A percentile compares a stretch with the other conserved stretches of the same genome.
Evolutionary conservation across 35 echinoderm and acorn worm genomes (phyloP).

Genomic region (Stichopus chloronotus): DNA sequence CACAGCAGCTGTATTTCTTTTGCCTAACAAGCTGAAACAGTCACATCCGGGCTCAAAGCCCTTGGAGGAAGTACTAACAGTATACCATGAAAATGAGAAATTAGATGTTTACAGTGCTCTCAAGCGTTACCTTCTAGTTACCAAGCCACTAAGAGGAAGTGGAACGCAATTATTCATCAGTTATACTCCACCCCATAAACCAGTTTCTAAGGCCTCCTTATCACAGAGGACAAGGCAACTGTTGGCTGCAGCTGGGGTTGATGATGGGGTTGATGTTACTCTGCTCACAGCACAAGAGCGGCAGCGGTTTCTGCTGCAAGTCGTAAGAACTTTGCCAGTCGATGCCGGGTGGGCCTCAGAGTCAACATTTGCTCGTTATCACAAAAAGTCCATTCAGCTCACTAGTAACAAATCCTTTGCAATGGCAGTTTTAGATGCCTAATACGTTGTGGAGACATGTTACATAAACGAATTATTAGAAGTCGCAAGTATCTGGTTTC

Average conservation of each 20-base stretch:
- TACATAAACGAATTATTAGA: neutral
- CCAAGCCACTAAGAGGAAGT: constrained; percentile 13
- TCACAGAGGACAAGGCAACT: constrained; percentile 12
- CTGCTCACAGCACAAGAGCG: constrained; percentile 21
- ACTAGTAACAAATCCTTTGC: neutral
- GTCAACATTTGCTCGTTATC: constrained; percentile 12
- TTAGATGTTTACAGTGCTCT: constrained; percentile 23
- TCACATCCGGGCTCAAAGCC: too few species aligned
- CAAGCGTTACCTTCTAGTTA: constrained; percentile 1
- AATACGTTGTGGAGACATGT: neutral
- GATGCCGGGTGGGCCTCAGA: constrained; percentile 32
- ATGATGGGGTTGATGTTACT: neutral
- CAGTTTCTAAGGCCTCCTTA: neutral
- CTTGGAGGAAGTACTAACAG: too few species aligned
- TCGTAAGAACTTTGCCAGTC: neutral
- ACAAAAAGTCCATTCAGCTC: neutral
- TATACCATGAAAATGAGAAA: too few species aligned
- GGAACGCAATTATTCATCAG: neutral
- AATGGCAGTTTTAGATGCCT: neutral
- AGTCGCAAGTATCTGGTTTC: neutral
- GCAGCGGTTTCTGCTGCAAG: constrained; percentile 38
- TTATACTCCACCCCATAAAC: constrained; percentile 3
- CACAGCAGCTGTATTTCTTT: too few species aligned
- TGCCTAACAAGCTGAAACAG: too few species aligned
- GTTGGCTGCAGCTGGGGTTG: constrained; percentile 4